These are phyloP conservation scores for Scaptomyza polygonia DNA, from an alignment of 2,888 invertebrate species.

Conservation along the genomic window DNA sequence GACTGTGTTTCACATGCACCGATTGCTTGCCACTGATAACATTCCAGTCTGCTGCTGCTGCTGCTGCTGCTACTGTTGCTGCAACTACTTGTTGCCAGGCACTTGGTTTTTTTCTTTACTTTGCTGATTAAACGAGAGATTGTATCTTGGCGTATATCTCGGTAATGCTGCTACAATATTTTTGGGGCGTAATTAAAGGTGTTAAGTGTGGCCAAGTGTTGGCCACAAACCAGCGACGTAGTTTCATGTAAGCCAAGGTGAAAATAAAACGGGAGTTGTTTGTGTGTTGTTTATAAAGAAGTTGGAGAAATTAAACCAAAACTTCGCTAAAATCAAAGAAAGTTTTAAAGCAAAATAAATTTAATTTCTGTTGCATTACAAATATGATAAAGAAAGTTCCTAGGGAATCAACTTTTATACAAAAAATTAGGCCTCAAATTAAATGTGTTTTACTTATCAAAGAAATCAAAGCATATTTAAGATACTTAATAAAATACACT, in stretches of 20 bases:
- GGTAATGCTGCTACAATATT: slow-evolving; percentile 53
- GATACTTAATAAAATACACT: not conserved
- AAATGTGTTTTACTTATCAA: too few species aligned
- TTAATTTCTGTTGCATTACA: too few species aligned
- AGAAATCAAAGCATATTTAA: not conserved
- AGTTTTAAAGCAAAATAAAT: not conserved
- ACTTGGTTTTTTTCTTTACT: slow-evolving; percentile 61
- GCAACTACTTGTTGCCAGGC: slow-evolving; percentile 9
- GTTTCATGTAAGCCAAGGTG: slow-evolving; percentile 22
- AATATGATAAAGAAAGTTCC: too few species aligned
- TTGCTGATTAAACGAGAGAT: slow-evolving; percentile 69
- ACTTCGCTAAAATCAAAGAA: not conserved
- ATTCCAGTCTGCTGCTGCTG: slow-evolving; percentile 56
- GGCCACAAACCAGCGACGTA: slow-evolving; percentile 25
- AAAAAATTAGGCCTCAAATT: too few species aligned
- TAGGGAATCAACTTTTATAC: too few species aligned
- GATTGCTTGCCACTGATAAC: slow-evolving; percentile 64
- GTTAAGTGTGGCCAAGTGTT: slow-evolving; percentile 51
- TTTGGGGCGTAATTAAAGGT: slow-evolving; percentile 79
- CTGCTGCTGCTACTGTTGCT: slow-evolving; percentile 20
- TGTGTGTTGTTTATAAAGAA: slow-evolving; percentile 15
- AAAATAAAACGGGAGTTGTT: slow-evolving; percentile 33
- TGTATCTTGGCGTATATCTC: slow-evolving; percentile 63
- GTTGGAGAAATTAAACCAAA: slow-evolving; percentile 44
- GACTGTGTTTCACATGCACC: slow-evolving; percentile 49